Evolutionary conservation across 2,797 vertebrate genomes (phyloP), one percentile per base, ranked within the genome.

Genomic region (Iguana delicatissima): DNA sequence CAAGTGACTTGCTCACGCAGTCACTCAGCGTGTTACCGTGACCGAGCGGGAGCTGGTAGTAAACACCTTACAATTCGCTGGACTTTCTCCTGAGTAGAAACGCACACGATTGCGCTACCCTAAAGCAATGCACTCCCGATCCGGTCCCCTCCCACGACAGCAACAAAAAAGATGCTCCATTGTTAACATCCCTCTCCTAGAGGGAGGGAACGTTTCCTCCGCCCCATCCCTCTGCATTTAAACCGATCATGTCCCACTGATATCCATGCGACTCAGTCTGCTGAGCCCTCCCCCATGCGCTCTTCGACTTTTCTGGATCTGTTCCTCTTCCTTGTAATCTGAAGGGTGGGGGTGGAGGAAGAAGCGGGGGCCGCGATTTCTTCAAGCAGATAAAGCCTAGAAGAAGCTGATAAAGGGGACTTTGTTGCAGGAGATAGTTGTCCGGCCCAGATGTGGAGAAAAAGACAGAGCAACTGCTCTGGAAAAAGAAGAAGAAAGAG

Each of bases 401-500:
- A 7, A 82, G 1, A 7, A 29, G 10, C 26, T 1, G 52, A 55
- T 13, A 62, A 89, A 50, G 73, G 42, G 14, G 82, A 80, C 9
- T 74, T 69, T 85, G 86, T 55, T 1, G 8, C 82, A 52, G 87
- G 55, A 20, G 9, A 8, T 83, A 35, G 32, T 90, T 18, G 20
- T 14, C 91, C 7, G 84, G 88, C 62, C 62, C 89, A 91, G 94
- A 83, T 85, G 86, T n/a, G 72, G 62, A 67, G 64, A 67, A 29
- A 62, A 10, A 35, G 74, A 4, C 0, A 64, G 59, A 92, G 20
- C n/a, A 67, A 50, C 38, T 81, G 35, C 73, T 86, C 76, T 90
- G 42, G 76, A 89, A n/a, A 26, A 74, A 6, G 88, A 6, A 91
- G 93, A 10, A 85, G 91, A 92, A 95, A 80, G 84, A 89, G 59